A percentile compares a stretch with the other conserved stretches of the same genome.
These are phyloP conservation scores for Epiperipatus broadwayi DNA, from an alignment of 2,888 invertebrate genomes.

Conservation along the genomic window DNA sequence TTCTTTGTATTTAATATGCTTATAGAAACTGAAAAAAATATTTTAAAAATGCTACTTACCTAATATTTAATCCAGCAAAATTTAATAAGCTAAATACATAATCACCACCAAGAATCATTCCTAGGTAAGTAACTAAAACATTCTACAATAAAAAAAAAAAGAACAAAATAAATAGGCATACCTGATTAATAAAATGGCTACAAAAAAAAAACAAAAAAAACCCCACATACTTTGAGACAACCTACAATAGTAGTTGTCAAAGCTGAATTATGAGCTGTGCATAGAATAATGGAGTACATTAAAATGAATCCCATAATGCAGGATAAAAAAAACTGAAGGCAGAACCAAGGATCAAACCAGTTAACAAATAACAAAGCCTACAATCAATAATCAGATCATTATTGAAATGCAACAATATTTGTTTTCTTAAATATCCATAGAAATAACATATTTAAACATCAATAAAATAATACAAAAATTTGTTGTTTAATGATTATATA, in stretches of 20 bases:
- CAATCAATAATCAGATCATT: conserved; percentile 14
- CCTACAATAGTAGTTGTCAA: conserved; percentile 95
- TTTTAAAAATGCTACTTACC: no score
- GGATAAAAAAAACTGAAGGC: conserved; percentile 60
- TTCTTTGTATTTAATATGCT: no score
- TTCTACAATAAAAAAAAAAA: conserved; percentile 37
- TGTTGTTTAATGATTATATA: no score
- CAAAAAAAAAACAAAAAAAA: conserved; percentile 1
- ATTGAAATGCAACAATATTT: no score
- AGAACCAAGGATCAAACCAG: conserved; percentile 57
- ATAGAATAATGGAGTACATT: conserved; percentile 81
- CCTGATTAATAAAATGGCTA: background rate
- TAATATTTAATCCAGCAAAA: conserved; percentile 87
- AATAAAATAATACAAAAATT: conserved; percentile 4
- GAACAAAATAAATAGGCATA: background rate
- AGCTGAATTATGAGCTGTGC: conserved; percentile 92
- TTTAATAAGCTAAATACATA: conserved; percentile 85
- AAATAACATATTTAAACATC: conserved; percentile 1
- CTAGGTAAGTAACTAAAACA: conserved; percentile 86
- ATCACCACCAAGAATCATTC: conserved; percentile 95
- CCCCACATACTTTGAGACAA: conserved; percentile 52
- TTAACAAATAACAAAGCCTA: conserved; percentile 41
- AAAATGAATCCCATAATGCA: conserved; percentile 93
- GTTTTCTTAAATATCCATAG: conserved; percentile 4
- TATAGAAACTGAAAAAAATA: no score